phyloP scores from a whole-genome alignment of 2,113 vertebrate species.

The Anolis carolinensis region DNA sequence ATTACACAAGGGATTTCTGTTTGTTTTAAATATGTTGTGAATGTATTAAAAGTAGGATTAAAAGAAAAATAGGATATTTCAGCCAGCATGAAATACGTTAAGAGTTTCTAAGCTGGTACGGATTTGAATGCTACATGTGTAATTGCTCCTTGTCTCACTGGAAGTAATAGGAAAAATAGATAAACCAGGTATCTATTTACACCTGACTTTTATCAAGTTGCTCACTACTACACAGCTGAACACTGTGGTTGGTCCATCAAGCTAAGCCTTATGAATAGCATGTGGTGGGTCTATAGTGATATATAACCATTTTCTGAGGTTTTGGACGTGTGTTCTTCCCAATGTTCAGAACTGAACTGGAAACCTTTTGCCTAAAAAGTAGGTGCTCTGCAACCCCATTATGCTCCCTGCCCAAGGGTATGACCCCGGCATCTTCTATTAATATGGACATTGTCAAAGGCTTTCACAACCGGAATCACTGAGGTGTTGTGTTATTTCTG shows the following conservation, averaged over 20 bases:
- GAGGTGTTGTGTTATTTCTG: too few relatives aligned
- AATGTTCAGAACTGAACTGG: neutral
- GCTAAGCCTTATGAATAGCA: neutral
- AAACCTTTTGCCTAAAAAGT: neutral
- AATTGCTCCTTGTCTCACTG: neutral
- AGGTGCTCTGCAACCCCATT: neutral
- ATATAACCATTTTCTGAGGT: neutral
- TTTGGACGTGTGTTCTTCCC: neutral
- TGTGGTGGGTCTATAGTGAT: neutral
- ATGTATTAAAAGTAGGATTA: neutral
- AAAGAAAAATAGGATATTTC: neutral
- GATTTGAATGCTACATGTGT: neutral
- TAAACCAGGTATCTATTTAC: neutral
- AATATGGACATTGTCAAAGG: neutral
- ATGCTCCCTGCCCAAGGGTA: neutral
- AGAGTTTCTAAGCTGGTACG: neutral
- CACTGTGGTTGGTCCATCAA: neutral
- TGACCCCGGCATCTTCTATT: neutral
- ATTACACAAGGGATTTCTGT: neutral
- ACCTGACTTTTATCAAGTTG: neutral
- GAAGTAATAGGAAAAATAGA: neutral
- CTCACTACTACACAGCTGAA: too few relatives aligned
- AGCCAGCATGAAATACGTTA: neutral
- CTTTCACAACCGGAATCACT: too few relatives aligned
- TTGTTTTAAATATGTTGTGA: neutral